Evolutionary conservation across 2,113 vertebrate genomes (phyloP), one percentile per base, ranked within the genome.

Genomic region (Poeciliopsis occidentalis): DNA sequence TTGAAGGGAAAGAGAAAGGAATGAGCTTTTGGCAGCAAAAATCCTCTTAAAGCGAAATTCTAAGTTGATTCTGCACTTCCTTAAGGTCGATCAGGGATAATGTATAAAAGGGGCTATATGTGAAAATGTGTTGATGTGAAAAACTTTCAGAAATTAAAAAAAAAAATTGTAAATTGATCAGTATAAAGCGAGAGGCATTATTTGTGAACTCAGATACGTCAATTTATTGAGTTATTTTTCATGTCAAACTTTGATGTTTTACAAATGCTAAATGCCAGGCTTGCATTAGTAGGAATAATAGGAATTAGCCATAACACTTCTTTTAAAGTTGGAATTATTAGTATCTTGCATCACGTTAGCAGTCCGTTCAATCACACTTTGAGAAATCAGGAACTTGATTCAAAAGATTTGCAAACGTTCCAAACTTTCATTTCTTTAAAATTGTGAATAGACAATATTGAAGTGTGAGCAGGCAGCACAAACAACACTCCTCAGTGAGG

Each of bases 1-100:
- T 87, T 87, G 84, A 67, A 86, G 10, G 63, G 39, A 85, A 70
- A 22, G 19, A 4, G 10, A 76, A 85, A 4, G 8, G 60, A 51
- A 22, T 63, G 32, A 73, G 68, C 64, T 70, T 37, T 62, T 84
- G 69, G 73, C 64, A 70, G 61, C 51, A 84, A 82, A 82, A 17
- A 34, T 60, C 41, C 41, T 60, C 8, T 63, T 51, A n/a, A 78
- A 84, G 76, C 79, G 82, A 80, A 75, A 78, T 31, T 71, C 26
- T 34, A 44, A 61, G 22, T 71, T 76, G 8, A 71, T 66, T 22
- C 17, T 44, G 78, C 67, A 62, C 27, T 54, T 79, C 12, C 31
- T 64, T 19, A 22, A 74, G 78, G 19, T n/a, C 60, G 63, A 37
- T 77, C 27, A 74, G 2, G 27, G 30, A 12, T n/a, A 65, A n/a